A percentile compares a stretch with the other conserved stretches of the same genome.
phyloP scores from a whole-genome alignment of 2,888 invertebrate genomes.

The Yponomeuta evonymella region DNA sequence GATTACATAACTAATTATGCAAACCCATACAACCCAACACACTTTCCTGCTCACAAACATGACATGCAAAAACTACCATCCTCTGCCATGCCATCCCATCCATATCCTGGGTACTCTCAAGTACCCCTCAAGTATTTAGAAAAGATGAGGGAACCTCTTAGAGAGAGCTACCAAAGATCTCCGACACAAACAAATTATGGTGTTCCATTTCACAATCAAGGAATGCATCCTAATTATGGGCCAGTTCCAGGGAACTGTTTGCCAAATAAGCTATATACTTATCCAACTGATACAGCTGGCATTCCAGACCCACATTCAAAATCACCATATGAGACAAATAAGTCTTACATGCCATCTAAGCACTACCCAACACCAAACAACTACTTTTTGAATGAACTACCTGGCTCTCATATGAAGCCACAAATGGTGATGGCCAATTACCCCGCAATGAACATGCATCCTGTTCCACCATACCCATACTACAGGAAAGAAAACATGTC shows the following conservation, averaged over 20 bases:
- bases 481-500: conserved; percentile 52
- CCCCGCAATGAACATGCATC: conserved; percentile 46
- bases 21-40: conserved; percentile 48
- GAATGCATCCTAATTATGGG: conserved; percentile 54
- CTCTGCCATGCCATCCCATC: conserved; percentile 38
- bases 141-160: conserved; percentile 46
- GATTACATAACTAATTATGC: conserved; percentile 62
- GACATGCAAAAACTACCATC: conserved; percentile 47
- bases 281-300: conserved; percentile 41
- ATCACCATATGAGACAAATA: conserved; percentile 51
- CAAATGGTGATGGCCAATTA: conserved; percentile 50
- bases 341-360: conserved; percentile 50
- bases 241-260: conserved; percentile 46
- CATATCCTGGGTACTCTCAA: conserved; percentile 53
- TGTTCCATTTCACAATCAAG: conserved; percentile 50
- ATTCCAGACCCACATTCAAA: conserved; percentile 49
- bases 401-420: conserved; percentile 46
- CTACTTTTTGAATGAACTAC: conserved; percentile 52
- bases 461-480: conserved; percentile 46
- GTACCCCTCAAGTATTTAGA: conserved; percentile 56
- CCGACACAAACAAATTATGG: conserved; percentile 46
- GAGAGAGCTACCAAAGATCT: conserved; percentile 58
- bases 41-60: conserved; percentile 52
- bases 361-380: conserved; percentile 45
- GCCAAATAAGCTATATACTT: conserved; percentile 54